Percentiles rank a stretch among this genome's conserved stretches.
phyloP scores from a whole-genome alignment of 1,140 invertebrate genomes.

The Amphibalanus amphitrite region DNA sequence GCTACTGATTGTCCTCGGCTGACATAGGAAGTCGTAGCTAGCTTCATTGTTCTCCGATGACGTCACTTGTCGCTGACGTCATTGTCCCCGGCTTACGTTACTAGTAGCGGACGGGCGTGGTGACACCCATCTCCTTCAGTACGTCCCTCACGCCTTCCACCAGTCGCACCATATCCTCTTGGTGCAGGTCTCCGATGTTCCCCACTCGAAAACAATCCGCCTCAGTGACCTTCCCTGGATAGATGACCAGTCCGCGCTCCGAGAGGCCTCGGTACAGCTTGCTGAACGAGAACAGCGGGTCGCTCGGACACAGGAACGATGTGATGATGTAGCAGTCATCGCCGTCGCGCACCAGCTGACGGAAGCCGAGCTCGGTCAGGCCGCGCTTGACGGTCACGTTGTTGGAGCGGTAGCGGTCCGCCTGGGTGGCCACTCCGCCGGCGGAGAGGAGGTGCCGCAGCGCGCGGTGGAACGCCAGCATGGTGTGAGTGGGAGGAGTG shows the following conservation, averaged over 20 bases:
- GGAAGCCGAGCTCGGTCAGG: conserved; percentile 30
- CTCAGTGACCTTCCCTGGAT: conserved; percentile 33
- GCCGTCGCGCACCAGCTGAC: conserved; percentile 23
- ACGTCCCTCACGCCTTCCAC: conserved; percentile 26
- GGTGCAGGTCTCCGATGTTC: conserved; percentile 31
- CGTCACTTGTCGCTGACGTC: too few species aligned
- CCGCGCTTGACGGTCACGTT: conserved; percentile 25
- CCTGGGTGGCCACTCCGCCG: conserved; percentile 27
- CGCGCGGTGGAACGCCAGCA: conserved; percentile 31
- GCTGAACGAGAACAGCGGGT: conserved; percentile 29
- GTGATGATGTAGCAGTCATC: conserved; percentile 31
- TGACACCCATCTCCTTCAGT: conserved; percentile 25
- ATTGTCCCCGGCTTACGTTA: too few species aligned
- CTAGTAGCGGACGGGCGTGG: conserved; percentile 4
- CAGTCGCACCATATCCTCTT: conserved; percentile 28
- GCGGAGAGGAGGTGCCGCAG: conserved; percentile 27
- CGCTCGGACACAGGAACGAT: conserved; percentile 27
- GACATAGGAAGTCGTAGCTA: too few species aligned
- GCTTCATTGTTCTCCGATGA: too few species aligned
- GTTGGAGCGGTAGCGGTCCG: conserved; percentile 30
- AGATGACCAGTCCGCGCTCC: conserved; percentile 31
- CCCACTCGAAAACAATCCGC: conserved; percentile 33
- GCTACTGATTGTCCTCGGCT: too few species aligned
- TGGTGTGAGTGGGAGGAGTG: conserved; percentile 33
- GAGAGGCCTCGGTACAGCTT: conserved; percentile 29